Percentiles rank a stretch among this genome's conserved stretches.
phyloP scores from a whole-genome alignment of 2,797 vertebrate genomes.

The Gambelia wislizenii region DNA sequence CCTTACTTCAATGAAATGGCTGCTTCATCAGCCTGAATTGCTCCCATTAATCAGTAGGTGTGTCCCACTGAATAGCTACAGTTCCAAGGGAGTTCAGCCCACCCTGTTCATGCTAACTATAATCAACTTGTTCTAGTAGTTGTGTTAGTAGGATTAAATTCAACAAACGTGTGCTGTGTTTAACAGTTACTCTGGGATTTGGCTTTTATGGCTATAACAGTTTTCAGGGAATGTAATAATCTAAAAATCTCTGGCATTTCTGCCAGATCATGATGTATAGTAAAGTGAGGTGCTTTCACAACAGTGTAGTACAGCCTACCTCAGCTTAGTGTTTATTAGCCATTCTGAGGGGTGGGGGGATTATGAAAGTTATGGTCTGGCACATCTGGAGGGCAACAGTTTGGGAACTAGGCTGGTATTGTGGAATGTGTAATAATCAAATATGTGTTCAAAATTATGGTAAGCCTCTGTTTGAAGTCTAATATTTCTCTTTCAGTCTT shows the following conservation, averaged over 20 bases:
- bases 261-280: not conserved
- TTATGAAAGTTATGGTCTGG: not conserved
- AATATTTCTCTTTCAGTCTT: conserved; percentile 33
- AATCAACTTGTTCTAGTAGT: conserved; percentile 19
- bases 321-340: not conserved
- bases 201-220: conserved; percentile 16
- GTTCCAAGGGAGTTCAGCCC: not conserved
- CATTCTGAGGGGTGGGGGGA: not conserved
- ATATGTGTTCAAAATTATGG: conserved; percentile 61
- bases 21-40: conserved; percentile 15
- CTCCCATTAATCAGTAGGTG: not conserved
- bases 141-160: conserved; percentile 18
- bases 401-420: not conserved
- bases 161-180: conserved; percentile 8
- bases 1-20: not conserved
- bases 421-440: conserved; percentile 55
- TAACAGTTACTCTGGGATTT: conserved; percentile 27
- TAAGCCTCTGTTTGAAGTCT: conserved; percentile 29
- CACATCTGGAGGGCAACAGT: not conserved
- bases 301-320: not conserved
- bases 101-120: conserved; percentile 10
- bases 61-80: not conserved
- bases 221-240: not conserved
- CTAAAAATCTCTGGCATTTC: conserved; percentile 15
- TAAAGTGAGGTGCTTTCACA: not conserved